Evolutionary conservation across 2,888 invertebrate genomes (phyloP), one percentile per base, ranked within the genome.

Genomic region (Venustoraphidia nigricollis): DNA sequence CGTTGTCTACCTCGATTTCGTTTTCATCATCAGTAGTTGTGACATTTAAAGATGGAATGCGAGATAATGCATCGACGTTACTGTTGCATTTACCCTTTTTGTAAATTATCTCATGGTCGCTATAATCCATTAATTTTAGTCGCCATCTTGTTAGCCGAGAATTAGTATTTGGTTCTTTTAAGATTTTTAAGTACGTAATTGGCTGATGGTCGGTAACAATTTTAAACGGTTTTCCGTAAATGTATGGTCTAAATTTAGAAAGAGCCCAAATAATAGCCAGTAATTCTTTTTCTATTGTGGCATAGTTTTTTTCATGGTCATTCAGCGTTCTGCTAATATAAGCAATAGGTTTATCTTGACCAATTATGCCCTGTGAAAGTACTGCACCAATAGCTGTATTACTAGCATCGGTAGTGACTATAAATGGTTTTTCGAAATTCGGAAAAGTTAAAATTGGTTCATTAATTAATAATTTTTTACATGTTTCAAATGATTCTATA

Each of bases 141-240:
- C 59, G 50, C 65, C 64, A 66, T 5, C 65, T 44, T 2, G 58
- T 59, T 4, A 65, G 51, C 52, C 63, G 56, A 27, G 27, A 27
- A 27, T 27, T 27, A 0, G 61, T 60, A 34, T 60, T 62, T 0
- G 63, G 64, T 9, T 66, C 62, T 54, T 65, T 65, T 0, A 64
- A 40, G 0, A 53, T 58, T 55, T 63, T 59, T 0, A 66, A 45
- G 60, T 62, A 66, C 4, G 53, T 55, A 3, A 66, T 46, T 1
- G 63, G 62, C 45, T 59, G 54, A 49, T 67, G 66, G 46, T 68
- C 66, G 1, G 64, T 66, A 3, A 61, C 57, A 0, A 67, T 63
- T 0, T 50, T 57, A 36, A 68, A 66, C 47, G 58, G 55, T 34
- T 53, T 54, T 9, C 59, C 60, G 39, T 54, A 57, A 9, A 61